Conservation (phyloP, 2,797 vertebrate genomes). For the Eremophila alpestris region DNA sequence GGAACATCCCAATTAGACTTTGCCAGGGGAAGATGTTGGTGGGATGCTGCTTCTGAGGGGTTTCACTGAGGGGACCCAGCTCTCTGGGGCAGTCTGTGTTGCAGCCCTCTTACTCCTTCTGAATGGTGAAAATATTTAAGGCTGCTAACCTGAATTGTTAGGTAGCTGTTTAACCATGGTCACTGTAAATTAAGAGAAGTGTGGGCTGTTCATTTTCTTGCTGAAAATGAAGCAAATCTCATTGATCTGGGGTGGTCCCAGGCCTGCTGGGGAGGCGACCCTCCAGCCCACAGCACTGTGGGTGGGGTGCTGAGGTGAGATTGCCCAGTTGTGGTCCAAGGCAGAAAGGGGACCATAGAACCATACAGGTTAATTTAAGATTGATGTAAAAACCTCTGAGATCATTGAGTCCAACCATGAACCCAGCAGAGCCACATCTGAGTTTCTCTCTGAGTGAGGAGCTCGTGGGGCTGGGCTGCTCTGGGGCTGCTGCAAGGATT, state of each 20-base stretch:
- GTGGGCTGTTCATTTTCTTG: fast-evolving
- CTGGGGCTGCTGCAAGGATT: neutral
- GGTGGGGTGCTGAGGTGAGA: fast-evolving
- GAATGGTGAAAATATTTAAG: neutral
- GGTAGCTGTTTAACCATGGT: neutral
- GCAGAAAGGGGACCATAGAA: fast-evolving
- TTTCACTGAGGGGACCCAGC: fast-evolving
- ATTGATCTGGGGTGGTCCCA: fast-evolving
- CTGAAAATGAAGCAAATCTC: neutral
- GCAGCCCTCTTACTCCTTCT: neutral
- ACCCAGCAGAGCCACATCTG: fast-evolving
- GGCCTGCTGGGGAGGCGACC: neutral
- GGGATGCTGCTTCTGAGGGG: neutral
- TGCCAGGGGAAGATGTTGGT: neutral
- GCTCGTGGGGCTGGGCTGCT: fast-evolving
- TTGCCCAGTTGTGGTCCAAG: neutral
- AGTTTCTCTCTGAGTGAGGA: neutral
- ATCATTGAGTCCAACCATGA: fast-evolving
- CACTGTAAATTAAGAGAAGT: fast-evolving
- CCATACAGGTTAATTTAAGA: neutral
- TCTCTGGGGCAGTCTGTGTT: neutral
- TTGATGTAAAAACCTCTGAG: neutral
- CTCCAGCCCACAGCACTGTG: fast-evolving
- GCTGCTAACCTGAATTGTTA: neutral
- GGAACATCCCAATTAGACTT: neutral